Base-by-base conservation (phyloP, 2,888 invertebrate species). In the Herminia tarsipennalis region DNA sequence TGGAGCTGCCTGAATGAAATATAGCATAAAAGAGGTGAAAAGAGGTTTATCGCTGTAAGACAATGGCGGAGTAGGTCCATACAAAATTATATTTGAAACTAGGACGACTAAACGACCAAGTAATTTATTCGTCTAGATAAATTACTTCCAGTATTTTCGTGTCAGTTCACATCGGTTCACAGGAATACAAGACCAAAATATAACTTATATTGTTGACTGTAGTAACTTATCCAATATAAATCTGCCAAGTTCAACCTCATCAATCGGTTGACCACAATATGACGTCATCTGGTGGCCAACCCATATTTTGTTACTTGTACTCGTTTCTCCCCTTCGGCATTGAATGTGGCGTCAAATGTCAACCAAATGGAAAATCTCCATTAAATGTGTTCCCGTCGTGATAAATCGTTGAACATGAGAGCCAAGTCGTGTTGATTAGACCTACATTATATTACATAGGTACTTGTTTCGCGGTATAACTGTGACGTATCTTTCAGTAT, bases 341-440 rank as follows among this genome's bases (percentile, higher is more conserved):
- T n/a, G n/a, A n/a, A n/a, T n/a, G n/a, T n/a, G n/a, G n/a, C n/a
- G n/a, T n/a, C n/a, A n/a, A n/a, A n/a, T n/a, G n/a, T n/a, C 10
- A 14, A 22, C 21, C 5, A 14, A 34, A 34, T 34, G 34, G 22
- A 22, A 32, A 22, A 34, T 22, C n/a, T 34, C 22, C 5, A 18
- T 34, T 4, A 22, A 13, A 22, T n/a, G 22, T 34, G 21, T 22
- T 22, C 34, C 22, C 34, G 3, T 13, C 22, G 16, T 16, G 16
- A 17, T 9, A 17, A 14, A 22, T 17, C 10, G 4, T 9, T 5
- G n/a, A 22, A 5, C 22, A 22, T 9, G 22, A 34, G 22, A 34
- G 34, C 22, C n/a, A 34, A 34, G 14, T 14, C 22, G 14, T 34
- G 34, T 34, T 34, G 5, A 34, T 33, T 33, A 5, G 16, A n/a